Evolutionary conservation across 2,888 invertebrate genomes (phyloP), one percentile per base, ranked within the genome.

Genomic region (Cepaea hortensis): DNA sequence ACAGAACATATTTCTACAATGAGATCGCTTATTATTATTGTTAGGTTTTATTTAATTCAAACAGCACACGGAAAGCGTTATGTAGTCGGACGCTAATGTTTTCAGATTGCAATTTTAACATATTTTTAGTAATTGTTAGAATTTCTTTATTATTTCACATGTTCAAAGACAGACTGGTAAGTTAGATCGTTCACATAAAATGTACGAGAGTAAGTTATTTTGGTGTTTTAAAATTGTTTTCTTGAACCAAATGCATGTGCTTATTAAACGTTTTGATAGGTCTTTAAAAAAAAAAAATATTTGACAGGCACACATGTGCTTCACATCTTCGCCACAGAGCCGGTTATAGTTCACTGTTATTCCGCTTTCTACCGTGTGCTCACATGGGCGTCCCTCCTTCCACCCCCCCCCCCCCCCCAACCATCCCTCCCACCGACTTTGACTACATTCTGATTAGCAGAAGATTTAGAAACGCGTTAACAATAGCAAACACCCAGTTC

Each of bases 21-120:
- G 81, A 55, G 55, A 55, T 11, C 7, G 11, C 11, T 55, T 35
- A 35, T 35, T 35, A 35, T 35, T 35, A 35, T 35, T 35, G 35
- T 35, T 35, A 35, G 35, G 35, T 55, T 55, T 55, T 55, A 0
- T 11, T 55, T 55, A 6, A 55, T 11, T 55, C 55, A 9, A 11
- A 55, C 6, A 6, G 55, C 23, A 55, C 6, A 55, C 11, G 50
- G 50, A 61, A 75, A 80, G 61, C 20, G 48, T 65, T 62, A 11
- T 35, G 6, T 18, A 65, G 62, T 76, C 70, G 1, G 70, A n/a
- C 6, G 50, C 20, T 48, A 65, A 20, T 62, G 13, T 79, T 75
- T 82, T 68, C 15, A 86, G 77, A 84, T 87, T 87, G 87, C 87
- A 87, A 87, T 87, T 84, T 87, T 83, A 46, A 84, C 73, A 81